phyloP scores from a whole-genome alignment of 2,113 vertebrate genomes.

The Trichechus manatus region DNA sequence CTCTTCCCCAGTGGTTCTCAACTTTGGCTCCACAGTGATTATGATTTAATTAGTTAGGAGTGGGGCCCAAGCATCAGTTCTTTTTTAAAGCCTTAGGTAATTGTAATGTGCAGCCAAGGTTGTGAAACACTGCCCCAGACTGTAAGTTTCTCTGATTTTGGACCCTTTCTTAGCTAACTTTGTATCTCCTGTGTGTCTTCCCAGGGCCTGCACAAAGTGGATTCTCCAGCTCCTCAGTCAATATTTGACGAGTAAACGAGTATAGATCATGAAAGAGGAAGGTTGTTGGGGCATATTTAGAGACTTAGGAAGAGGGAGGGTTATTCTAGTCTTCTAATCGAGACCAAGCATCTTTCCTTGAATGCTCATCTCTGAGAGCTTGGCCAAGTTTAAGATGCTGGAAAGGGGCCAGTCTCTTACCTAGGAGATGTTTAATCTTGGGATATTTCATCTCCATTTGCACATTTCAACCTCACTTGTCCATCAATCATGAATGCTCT shows the following conservation, averaged over 20 bases:
- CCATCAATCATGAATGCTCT: slow-evolving; percentile 61
- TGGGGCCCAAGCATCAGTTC: not conserved
- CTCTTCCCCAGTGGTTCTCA: not conserved
- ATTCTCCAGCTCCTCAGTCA: slow-evolving; percentile 34
- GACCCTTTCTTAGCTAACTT: not conserved
- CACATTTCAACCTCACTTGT: slow-evolving; percentile 65
- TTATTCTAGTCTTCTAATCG: not conserved
- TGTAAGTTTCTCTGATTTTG: slow-evolving; percentile 24
- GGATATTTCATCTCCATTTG: slow-evolving; percentile 74
- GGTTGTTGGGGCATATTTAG: slow-evolving; percentile 39
- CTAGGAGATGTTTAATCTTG: slow-evolving; percentile 70
- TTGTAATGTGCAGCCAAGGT: not conserved
- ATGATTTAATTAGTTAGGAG: slow-evolving; percentile 19
- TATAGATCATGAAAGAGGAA: slow-evolving; percentile 49
- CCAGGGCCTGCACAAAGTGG: not conserved
- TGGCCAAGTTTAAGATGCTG: slow-evolving; percentile 26
- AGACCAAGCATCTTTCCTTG: slow-evolving; percentile 38
- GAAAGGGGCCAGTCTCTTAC: slow-evolving; percentile 54
- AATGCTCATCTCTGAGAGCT: not conserved
- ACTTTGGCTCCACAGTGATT: not conserved
- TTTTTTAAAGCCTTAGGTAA: not conserved
- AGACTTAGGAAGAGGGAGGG: slow-evolving; percentile 13
- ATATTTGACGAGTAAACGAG: slow-evolving; percentile 61
- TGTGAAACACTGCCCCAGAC: not conserved
- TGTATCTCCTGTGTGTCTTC: not conserved